Evolutionary conservation across 2,113 vertebrate species (phyloP), one percentile per base, ranked within the genome.

Genomic region (Gasterosteus nipponicus): DNA sequence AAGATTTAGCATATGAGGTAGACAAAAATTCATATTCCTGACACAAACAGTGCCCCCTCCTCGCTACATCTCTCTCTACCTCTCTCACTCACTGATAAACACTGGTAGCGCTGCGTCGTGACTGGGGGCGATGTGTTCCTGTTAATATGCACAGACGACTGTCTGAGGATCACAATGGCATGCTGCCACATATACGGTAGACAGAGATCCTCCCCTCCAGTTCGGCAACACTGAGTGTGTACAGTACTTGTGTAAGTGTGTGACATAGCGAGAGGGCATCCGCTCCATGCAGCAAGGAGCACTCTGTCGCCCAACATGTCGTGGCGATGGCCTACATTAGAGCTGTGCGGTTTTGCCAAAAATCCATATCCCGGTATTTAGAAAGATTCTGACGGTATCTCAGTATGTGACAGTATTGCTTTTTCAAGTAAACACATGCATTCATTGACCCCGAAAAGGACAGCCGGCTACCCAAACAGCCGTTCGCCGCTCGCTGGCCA

Each of bases 21-120:
- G 89, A 91, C 90, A 86, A 82, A 90, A 84, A 86, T 89, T 90
- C 85, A 86, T 89, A 91, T 91, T 92, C 87, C 78, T 80, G 73
- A 86, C 88, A 91, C 87, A 88, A 83, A 88, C 77, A 88, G 38
- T 38, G 46, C 2, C 49, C 69, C 71, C 42, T 41, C 29, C 47
- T 73, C 69, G 49, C 35, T 60, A 58, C 61, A 73, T 79, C 66
- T 62, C 49, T 69, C 81, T 84, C 74, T 63, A 33, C 41, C 69
- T 72, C 78, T 71, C 80, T 75, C 75, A 51, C 85, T 71, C 70
- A 77, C 74, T 66, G 81, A 84, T 64, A 49, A 80, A 87, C 76
- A 76, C 85, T 77, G 77, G 78, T 73, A 86, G 80, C 10, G 22
- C 80, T 85, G 86, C 69, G 77, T 92, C 90, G 91, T 92, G 91